Conservation (phyloP, 2,888 invertebrate species). For the Bursaphelenchus okinawaensis region DNA sequence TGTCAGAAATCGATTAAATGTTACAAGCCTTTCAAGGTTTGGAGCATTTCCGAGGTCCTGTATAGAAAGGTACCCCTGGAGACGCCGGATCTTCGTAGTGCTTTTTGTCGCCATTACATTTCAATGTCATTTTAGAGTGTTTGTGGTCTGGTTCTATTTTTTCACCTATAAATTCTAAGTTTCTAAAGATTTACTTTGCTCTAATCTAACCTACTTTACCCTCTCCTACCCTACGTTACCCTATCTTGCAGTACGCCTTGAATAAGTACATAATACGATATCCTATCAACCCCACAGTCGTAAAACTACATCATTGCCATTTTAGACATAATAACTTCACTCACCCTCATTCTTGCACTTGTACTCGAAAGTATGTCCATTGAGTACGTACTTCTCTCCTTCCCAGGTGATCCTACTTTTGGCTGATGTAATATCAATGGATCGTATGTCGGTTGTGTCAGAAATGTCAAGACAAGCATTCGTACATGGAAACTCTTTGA, state of each 20-base stretch:
- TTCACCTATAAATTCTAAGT: not conserved
- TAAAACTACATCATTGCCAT: no score
- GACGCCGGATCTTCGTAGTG: not conserved
- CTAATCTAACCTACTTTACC: no score
- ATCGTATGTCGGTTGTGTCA: not conserved
- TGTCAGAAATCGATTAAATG: no score
- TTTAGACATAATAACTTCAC: no score
- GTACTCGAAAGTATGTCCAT: constrained; percentile 8
- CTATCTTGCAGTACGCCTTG: no score
- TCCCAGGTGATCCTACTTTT: constrained; percentile 2
- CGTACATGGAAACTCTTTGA: not conserved
- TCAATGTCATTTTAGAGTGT: not conserved
- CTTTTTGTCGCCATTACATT: not conserved
- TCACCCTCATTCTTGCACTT: not conserved
- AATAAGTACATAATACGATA: no score
- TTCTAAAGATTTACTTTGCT: no score
- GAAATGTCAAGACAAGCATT: not conserved
- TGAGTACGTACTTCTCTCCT: not conserved
- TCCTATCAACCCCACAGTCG: no score
- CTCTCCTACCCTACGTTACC: no score
- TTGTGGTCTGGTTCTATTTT: not conserved
- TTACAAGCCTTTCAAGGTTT: not conserved
- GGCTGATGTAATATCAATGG: not conserved
- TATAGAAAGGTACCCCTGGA: not conserved
- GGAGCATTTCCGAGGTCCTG: not conserved